Evolutionary conservation across 2,888 invertebrate genomes (phyloP).

Genomic region (Acleris emargana): DNA sequence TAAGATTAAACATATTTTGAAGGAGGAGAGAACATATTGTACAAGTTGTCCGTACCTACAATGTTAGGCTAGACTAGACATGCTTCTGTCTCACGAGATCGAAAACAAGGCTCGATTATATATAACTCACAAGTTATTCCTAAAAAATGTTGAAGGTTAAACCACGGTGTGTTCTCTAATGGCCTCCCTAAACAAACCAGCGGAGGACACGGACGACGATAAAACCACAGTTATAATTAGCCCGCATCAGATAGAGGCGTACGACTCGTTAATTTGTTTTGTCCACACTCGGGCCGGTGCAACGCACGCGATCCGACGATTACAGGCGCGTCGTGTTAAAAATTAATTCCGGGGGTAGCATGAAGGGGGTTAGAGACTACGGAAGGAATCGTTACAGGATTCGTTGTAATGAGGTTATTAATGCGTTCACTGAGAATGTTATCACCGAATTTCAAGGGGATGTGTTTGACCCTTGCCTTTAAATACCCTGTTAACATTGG

Average conservation of each 20-base stretch:
- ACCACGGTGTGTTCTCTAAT: too few relatives aligned
- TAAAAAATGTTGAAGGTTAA: too few relatives aligned
- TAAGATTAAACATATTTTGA: too few relatives aligned
- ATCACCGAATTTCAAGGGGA: background rate
- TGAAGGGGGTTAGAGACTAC: conserved; percentile 10
- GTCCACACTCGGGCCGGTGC: conserved; percentile 44
- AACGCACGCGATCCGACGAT: conserved; percentile 69
- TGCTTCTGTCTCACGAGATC: too few relatives aligned
- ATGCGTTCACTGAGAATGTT: background rate
- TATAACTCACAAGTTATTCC: too few relatives aligned
- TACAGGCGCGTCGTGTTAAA: conserved; percentile 67
- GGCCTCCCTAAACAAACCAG: background rate
- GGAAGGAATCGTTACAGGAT: conserved; percentile 9
- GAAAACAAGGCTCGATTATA: too few relatives aligned
- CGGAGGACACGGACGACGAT: conserved; percentile 35
- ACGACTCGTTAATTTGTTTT: conserved; percentile 54
- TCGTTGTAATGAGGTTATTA: background rate
- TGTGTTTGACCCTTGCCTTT: too few relatives aligned
- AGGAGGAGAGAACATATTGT: too few relatives aligned
- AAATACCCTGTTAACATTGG: too few relatives aligned
- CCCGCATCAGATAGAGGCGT: conserved; percentile 51
- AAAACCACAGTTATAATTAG: conserved; percentile 61
- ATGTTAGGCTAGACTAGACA: too few relatives aligned
- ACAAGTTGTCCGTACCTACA: too few relatives aligned
- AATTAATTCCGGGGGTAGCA: conserved; percentile 59